phyloP scores from a whole-genome alignment of 2,797 vertebrate species.

The Sebastes diaconus region DNA sequence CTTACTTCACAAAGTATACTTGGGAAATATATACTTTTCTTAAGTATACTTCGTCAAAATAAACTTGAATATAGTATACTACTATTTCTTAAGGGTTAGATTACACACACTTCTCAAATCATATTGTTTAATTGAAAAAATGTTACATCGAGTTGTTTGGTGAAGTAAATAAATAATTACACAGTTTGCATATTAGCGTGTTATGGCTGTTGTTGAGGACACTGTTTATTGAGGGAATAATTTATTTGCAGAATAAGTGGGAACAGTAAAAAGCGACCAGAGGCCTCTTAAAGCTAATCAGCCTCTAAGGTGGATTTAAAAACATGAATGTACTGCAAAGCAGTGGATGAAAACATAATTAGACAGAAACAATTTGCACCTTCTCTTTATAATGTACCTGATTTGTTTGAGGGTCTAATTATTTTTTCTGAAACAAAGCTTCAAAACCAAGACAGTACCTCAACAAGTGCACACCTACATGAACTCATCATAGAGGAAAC shows the following conservation, averaged over 20 bases:
- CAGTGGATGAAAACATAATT: slow-evolving; percentile 13
- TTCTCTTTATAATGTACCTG: not conserved
- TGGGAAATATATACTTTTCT: too few relatives aligned
- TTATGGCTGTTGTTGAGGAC: not conserved
- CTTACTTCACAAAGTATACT: too few relatives aligned
- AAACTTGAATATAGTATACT: too few relatives aligned
- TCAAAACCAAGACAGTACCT: not conserved
- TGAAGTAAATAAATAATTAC: not conserved
- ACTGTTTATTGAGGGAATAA: not conserved
- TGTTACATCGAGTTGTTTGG: not conserved
- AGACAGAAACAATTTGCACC: not conserved
- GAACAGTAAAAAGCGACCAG: not conserved
- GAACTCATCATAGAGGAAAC: not conserved
- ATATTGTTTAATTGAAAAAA: not conserved
- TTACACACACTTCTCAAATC: not conserved
- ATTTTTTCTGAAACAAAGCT: not conserved
- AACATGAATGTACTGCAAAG: slow-evolving; percentile 1
- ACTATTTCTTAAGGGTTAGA: not conserved
- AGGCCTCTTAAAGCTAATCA: not conserved
- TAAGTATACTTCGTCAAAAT: too few relatives aligned
- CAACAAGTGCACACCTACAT: not conserved
- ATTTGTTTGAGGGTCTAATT: slow-evolving; percentile 5
- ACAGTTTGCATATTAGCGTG: not conserved
- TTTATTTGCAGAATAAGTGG: not conserved
- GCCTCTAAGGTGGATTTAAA: not conserved